Evolutionary conservation across 2,797 vertebrate genomes (phyloP), one percentile per base, ranked within the genome.

Genomic region (Chloroceryle inda): DNA sequence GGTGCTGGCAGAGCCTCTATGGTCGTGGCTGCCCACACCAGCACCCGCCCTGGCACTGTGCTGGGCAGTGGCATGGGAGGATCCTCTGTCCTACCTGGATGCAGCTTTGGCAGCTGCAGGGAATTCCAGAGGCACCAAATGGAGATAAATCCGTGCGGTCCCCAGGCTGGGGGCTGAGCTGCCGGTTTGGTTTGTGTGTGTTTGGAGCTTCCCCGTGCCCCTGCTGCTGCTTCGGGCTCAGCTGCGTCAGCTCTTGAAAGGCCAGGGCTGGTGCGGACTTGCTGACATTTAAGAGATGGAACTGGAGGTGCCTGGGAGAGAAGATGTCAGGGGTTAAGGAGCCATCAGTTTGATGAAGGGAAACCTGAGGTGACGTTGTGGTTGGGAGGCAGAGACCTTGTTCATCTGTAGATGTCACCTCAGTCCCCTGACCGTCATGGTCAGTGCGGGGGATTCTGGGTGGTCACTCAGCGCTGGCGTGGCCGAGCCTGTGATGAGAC

Each of bases 401-500:
- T 68, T 49, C 44, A 38, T 47, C 55, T 52, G 78, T 37, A 40
- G 74, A 21, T 0, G 2, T 45, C 3, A 5, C 13, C 61, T 77
- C 4, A 1, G 52, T n/a, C 13, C 58, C 11, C 45, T 6, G 52
- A 6, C 22, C 1, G 1, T 8, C 0, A 5, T 1, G 17, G 62
- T 40, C 13, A 29, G 62, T 0, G 6, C 0, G 1, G 59, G 53
- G 35, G 58, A 19, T 42, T 52, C 6, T 1, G 8, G 33, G 50
- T 0, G 1, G 7, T 44, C 13, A 4, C 62, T 47, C 16, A 3
- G 37, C 1, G 2, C 71, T 15, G 27, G 9, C 2, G 11, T 15
- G 18, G 37, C 63, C 0, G 4, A 85, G 58, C 50, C 68, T 29
- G 37, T 1, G 8, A 5, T 23, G 59, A 52, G 55, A 15, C 20